Evolutionary conservation across 2,797 vertebrate species (phyloP).

Genomic region (Gila robusta): DNA sequence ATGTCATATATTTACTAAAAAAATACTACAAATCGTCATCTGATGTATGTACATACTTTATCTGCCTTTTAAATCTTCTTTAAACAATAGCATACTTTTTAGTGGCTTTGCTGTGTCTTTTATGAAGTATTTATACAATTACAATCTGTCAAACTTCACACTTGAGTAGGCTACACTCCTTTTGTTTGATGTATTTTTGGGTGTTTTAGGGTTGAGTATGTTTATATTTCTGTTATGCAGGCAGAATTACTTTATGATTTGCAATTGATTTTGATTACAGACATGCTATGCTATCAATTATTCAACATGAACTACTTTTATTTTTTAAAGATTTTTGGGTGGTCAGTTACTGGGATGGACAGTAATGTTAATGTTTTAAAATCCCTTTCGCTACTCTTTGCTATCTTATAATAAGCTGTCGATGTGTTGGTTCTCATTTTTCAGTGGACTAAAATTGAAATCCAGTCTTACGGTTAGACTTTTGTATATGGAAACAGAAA

Average conservation of each 20-base stretch:
- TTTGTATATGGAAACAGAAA: neutral
- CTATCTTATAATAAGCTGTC: neutral
- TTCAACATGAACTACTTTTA: neutral
- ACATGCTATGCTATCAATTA: neutral
- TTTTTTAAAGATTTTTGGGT: neutral
- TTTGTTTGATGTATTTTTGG: neutral
- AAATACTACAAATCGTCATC: neutral
- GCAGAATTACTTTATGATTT: neutral
- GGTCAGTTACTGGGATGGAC: neutral
- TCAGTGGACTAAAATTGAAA: neutral
- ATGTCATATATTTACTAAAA: neutral
- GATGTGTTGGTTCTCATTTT: neutral
- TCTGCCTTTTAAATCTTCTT: neutral
- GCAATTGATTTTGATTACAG: neutral
- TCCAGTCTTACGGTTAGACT: neutral
- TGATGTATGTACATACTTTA: neutral
- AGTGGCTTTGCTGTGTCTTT: neutral
- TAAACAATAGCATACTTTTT: neutral
- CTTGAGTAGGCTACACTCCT: neutral
- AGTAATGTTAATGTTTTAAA: neutral
- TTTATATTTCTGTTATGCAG: neutral
- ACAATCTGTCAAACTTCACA: too few species aligned
- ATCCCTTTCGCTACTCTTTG: neutral
- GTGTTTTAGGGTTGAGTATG: neutral
- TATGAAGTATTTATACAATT: neutral